Evolutionary conservation across 2,113 vertebrate species (phyloP).

Genomic region (Pluvianellus socialis): DNA sequence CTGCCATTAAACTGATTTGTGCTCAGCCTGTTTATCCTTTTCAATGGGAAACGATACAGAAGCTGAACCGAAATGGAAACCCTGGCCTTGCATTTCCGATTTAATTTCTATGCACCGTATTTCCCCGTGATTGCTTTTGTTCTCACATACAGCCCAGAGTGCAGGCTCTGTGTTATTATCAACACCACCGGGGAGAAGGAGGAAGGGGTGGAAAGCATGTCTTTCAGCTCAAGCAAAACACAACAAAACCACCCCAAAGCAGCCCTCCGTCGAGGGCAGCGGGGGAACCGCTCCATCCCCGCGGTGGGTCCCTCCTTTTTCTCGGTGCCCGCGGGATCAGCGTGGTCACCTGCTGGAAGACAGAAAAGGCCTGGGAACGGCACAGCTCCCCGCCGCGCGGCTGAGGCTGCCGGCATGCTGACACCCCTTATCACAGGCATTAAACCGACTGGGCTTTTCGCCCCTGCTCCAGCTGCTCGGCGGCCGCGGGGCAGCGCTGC

Average conservation of each 20-base stretch:
- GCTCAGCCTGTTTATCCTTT: constrained; percentile 39
- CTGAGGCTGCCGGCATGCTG: not conserved
- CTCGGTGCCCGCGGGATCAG: not conserved
- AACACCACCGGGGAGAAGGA: not conserved
- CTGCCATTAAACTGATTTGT: constrained; percentile 53
- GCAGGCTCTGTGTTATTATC: constrained; percentile 6
- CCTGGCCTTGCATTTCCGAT: not conserved
- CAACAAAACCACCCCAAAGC: not conserved
- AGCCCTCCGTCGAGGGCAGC: not conserved
- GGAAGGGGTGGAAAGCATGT: not conserved
- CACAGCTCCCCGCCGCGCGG: rapidly evolving
- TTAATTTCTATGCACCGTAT: not conserved
- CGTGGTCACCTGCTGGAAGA: not conserved
- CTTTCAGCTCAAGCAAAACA: not conserved
- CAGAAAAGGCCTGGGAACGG: not conserved
- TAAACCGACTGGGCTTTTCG: rapidly evolving
- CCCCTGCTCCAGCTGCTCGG: not conserved
- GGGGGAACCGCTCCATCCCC: not conserved
- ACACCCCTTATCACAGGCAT: not conserved
- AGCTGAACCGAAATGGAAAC: constrained; percentile 17
- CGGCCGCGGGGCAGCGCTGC: not conserved
- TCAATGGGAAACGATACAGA: not conserved
- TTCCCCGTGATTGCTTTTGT: constrained; percentile 50
- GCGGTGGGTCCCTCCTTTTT: rapidly evolving
- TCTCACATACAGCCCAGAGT: not conserved